Evolutionary conservation across 2,888 invertebrate genomes (phyloP), one percentile per base, ranked within the genome.

Genomic region (Parnassius apollo): DNA sequence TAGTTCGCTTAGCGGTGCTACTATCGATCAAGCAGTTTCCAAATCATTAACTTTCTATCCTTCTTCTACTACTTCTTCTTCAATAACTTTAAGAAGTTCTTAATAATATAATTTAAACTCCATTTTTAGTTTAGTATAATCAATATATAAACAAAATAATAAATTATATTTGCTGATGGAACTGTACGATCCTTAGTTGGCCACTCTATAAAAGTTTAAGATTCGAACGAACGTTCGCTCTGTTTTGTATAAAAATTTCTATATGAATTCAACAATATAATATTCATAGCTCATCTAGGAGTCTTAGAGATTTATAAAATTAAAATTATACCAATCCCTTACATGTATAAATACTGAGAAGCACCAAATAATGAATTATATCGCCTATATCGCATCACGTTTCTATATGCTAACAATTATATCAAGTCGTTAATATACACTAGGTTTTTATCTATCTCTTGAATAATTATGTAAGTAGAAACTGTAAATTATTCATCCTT

Each of bases 361-460:
- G 86, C 89, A 90, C 88, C 87, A 86, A 85, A 76, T 85, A 82
- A 75, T 72, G 75, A 76, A 76, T 74, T 72, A 70, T 72, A 77
- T 69, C 68, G 73, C 80, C 79, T 83, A 73, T 69, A 71, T 76
- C 71, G 78, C 77, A 73, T 75, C 74, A 76, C 57, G 73, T 78
- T 75, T 78, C 75, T 80, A 76, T 63, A 59, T 56, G 59, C 56
- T 63, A 51, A 45, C 44, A 73, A 81, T 69, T 79, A 80, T 85
- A 81, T 80, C 77, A 81, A 51, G 9, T 44, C 44, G 78, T 75
- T 75, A 78, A 78, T 82, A 83, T 82, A 88, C 82, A 85, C 82
- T 90, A 90, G 86, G 84, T 84, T 88, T 89, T 86, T 88, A 87
- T 85, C 80, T 86, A 82, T 85, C 80, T 88, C 87, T 89, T 82